Conservation (phyloP, 1,140 invertebrate species). For the Trinorchestia longiramus region DNA sequence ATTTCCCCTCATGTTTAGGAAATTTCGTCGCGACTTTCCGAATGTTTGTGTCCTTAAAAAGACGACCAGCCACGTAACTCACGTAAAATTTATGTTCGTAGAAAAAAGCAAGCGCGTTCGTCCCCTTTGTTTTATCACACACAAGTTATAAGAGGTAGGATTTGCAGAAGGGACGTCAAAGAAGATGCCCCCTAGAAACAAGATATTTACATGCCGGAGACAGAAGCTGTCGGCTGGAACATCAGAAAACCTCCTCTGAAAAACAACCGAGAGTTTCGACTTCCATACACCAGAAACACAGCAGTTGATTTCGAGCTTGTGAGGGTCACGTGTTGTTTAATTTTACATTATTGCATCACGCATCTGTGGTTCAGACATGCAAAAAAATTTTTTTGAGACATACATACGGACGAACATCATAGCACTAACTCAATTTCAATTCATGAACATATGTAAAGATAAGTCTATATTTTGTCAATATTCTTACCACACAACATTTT, state of each 20-base stretch:
- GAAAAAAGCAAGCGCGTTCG: not conserved
- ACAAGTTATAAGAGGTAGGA: not conserved
- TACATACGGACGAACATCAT: not conserved
- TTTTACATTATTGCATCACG: not conserved
- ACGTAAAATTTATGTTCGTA: conserved; percentile 11
- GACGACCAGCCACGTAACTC: not conserved
- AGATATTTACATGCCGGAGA: conserved; percentile 38
- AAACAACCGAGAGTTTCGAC: conserved; percentile 3
- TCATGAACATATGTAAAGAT: not conserved
- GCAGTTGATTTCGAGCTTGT: not conserved
- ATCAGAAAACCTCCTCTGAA: conserved; percentile 10
- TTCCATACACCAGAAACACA: not conserved
- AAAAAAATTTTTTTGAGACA: not conserved
- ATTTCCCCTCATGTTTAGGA: not conserved
- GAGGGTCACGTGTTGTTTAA: not conserved
- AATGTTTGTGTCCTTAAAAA: not conserved
- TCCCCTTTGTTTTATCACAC: not conserved
- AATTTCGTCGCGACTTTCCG: not conserved
- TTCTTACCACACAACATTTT: not conserved
- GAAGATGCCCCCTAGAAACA: not conserved
- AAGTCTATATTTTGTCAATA: not conserved
- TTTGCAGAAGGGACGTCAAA: not conserved
- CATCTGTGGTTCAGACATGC: not conserved
- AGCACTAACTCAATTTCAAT: not conserved
- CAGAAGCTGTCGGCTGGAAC: conserved; percentile 8